Evolutionary conservation across 2,797 vertebrate species (phyloP).

Genomic region (Syncerus caffer): DNA sequence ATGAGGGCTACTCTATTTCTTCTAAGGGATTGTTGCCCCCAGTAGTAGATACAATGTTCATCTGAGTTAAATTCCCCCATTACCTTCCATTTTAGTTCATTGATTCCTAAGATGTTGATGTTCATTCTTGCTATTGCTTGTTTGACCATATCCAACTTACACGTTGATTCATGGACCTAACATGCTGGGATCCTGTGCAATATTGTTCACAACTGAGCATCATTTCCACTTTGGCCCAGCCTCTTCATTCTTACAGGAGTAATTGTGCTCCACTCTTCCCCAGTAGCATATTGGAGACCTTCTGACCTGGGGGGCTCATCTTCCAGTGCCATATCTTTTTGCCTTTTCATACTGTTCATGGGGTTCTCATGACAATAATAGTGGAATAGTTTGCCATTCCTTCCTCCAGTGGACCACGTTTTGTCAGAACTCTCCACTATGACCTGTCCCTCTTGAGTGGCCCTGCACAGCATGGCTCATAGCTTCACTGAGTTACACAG

Average conservation of each 20-base stretch:
- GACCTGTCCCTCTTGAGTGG: background rate
- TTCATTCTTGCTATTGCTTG: background rate
- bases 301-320: background rate
- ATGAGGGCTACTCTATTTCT: background rate
- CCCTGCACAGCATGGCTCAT: background rate
- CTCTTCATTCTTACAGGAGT: background rate
- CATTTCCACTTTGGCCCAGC: background rate
- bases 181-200: background rate
- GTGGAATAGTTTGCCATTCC: background rate
- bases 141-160: background rate
- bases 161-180: background rate
- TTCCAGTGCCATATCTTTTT: background rate
- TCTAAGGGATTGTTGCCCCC: background rate
- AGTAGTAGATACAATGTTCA: background rate
- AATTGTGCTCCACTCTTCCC: background rate
- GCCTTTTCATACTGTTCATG: background rate
- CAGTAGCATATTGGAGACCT: background rate
- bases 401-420: background rate
- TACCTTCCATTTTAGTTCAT: background rate
- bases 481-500: background rate
- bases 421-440: background rate
- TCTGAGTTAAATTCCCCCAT: background rate
- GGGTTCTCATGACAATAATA: background rate
- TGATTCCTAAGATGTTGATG: background rate
- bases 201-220: background rate